Evolutionary conservation across 2,888 invertebrate genomes (phyloP), one percentile per base, ranked within the genome.

Genomic region (Atethmia centrago): DNA sequence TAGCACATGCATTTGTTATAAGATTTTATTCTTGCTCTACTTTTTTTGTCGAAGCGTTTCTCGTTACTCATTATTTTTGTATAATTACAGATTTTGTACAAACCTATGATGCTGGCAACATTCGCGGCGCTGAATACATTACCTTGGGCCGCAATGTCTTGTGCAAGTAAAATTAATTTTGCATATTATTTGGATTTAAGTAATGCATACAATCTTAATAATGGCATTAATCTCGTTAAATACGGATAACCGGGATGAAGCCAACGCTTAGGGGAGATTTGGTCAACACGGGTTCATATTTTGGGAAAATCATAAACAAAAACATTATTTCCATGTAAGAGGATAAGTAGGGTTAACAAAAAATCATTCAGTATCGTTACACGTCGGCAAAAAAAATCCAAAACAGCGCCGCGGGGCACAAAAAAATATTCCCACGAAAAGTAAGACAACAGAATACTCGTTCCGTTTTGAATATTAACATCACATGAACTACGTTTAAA

Each of bases 121-220:
- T 92, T 86, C 53, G 36, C 83, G 4, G 76, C 84, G 9, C 19
- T 91, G 4, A 87, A 90, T 71, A 88, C 91, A 16, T 76, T 93
- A 19, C 84, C 90, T 0, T 94, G 93, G 93, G 87, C 90, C 3
- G 83, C 88, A 7, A 91, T 93, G 91, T 77, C 82, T 25, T 92
- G 89, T 78, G 85, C 89, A 77, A 90, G 94, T 94, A 89, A 89
- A 87, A 62, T 67, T 53, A 64, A 64, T 74, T 66, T 51, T 58
- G 12, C 28, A 64, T 76, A 59, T 56, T 49, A 71, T 78, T 68
- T 56, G 28, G 16, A 25, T 59, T 67, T 61, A 19, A 59, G 21
- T 73, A 58, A 53, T 51, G 55, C 31, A 78, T 45, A 47, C 8
- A 65, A 82, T 82, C 19, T 59, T 19, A 71, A 78, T 69, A 66